A percentile compares a stretch with the other conserved stretches of the same genome.
Evolutionary conservation across 2,888 invertebrate genomes (phyloP).

Genomic region (Sycophila texana): DNA sequence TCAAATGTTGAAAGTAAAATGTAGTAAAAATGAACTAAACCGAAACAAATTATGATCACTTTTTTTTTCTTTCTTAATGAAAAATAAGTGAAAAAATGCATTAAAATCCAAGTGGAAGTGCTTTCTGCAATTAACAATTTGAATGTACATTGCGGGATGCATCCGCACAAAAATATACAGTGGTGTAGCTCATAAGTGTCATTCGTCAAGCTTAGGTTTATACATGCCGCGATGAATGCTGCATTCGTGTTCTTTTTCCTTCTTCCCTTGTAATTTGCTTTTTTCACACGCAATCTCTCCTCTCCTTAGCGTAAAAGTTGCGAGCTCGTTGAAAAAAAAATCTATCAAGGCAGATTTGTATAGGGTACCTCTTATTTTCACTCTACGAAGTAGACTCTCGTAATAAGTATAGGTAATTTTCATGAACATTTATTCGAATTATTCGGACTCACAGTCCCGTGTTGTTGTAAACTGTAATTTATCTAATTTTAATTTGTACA

Average conservation of each 20-base stretch:
- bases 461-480: slow-evolving; percentile 21
- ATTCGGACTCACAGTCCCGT: slow-evolving; percentile 12
- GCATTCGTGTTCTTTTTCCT: neutral
- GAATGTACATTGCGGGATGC: slow-evolving; percentile 31
- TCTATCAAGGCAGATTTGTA: slow-evolving; percentile 2
- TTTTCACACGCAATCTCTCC: neutral
- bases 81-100: neutral
- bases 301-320: slow-evolving; percentile 8
- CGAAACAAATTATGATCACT: too few species aligned
- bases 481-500: slow-evolving; percentile 24
- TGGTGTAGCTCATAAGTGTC: slow-evolving; percentile 29
- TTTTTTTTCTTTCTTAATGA: slow-evolving; percentile 25
- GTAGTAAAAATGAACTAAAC: neutral
- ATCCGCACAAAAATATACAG: slow-evolving; percentile 16
- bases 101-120: neutral
- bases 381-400: slow-evolving; percentile 31
- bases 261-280: neutral
- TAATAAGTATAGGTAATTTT: neutral
- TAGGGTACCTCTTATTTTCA: slow-evolving; percentile 24
- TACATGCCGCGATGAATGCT: slow-evolving; percentile 10
- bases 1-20: too few species aligned
- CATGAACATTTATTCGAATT: slow-evolving; percentile 15
- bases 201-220: slow-evolving; percentile 1
- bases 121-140: slow-evolving; percentile 34
- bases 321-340: slow-evolving; percentile 21